These are phyloP conservation scores for Biston betularia DNA, from an alignment of 2,888 invertebrate genomes.

Conservation along the genomic window DNA sequence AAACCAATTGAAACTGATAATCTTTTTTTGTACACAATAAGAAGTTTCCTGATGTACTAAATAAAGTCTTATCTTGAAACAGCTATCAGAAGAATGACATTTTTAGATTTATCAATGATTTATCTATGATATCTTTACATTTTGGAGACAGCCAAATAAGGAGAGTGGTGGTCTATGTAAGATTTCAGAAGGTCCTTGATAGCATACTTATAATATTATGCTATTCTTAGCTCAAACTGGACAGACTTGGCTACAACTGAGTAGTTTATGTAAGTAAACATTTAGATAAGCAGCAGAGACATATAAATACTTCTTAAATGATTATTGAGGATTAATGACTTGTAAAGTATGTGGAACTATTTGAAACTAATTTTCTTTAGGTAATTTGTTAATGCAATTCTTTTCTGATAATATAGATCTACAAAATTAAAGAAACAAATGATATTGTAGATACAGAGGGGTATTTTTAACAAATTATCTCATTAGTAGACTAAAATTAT, in stretches of 20 bases:
- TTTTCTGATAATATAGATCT: background rate
- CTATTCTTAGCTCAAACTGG: too few relatives aligned
- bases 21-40: background rate
- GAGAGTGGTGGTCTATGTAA: background rate
- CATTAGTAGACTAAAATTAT: too few relatives aligned
- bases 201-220: too few relatives aligned
- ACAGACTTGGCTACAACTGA: background rate
- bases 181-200: too few relatives aligned
- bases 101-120: conserved; percentile 49
- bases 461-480: background rate
- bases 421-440: background rate
- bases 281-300: background rate
- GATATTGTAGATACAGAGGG: background rate
- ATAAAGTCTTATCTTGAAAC: conserved; percentile 12
- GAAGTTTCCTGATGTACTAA: background rate
- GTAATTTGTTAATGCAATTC: too few relatives aligned
- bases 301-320: background rate
- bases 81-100: conserved; percentile 27
- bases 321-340: too few relatives aligned
- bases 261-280: background rate
- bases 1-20: background rate
- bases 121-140: conserved; percentile 38
- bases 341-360: too few relatives aligned
- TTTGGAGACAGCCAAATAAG: background rate
- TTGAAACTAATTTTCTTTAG: too few relatives aligned